phyloP scores from a whole-genome alignment of 2,113 vertebrate species.

The Notothenia rossii region DNA sequence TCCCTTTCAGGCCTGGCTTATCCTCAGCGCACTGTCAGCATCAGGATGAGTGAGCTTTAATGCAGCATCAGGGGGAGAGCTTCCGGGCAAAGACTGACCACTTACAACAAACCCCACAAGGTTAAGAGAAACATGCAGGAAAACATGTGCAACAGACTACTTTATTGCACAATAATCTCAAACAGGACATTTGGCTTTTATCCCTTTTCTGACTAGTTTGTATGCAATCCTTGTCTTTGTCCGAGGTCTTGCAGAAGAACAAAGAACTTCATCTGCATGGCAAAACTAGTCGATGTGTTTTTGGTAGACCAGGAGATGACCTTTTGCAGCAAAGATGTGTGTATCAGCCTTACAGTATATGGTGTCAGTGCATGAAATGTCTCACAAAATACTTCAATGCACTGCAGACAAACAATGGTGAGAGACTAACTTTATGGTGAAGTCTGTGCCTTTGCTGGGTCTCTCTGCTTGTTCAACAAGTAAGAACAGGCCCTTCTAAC shows the following conservation, averaged over 20 bases:
- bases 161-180: neutral
- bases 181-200: too few species aligned
- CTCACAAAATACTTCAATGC: neutral
- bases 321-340: neutral
- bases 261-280: neutral
- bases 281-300: neutral
- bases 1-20: conserved; percentile 84
- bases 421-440: neutral
- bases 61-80: conserved; percentile 47
- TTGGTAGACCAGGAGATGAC: neutral
- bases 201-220: neutral
- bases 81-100: conserved; percentile 47
- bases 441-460: conserved; percentile 6
- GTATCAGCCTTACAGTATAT: too few species aligned
- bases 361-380: neutral
- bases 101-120: conserved; percentile 40
- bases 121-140: conserved; percentile 20
- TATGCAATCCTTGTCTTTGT: too few species aligned
- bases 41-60: conserved; percentile 70
- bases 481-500: conserved; percentile 53
- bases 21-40: conserved; percentile 77
- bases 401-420: neutral
- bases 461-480: conserved; percentile 43
- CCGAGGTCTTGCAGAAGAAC: too few species aligned
- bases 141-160: neutral